These are phyloP conservation scores for Scaptomyza polygonia DNA, from an alignment of 2,888 invertebrate genomes.

Conservation along the genomic window DNA sequence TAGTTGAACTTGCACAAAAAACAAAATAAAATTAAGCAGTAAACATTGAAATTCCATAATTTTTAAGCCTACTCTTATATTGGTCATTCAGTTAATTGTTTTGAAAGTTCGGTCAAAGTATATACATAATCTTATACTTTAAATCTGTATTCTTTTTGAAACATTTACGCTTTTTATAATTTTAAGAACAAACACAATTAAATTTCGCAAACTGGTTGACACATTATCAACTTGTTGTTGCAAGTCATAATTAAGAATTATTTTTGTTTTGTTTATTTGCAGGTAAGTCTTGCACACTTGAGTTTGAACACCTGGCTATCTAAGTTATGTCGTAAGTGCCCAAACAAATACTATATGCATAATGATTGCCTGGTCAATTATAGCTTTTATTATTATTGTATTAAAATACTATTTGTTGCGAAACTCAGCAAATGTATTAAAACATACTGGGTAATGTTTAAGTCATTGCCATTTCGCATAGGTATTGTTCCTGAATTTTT, in stretches of 20 bases:
- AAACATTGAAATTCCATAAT: too few species aligned
- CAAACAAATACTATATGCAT: conserved; percentile 3
- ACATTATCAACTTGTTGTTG: not conserved
- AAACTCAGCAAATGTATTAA: conserved; percentile 14
- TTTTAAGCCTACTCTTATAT: too few species aligned
- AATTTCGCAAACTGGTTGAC: too few species aligned
- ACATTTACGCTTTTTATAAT: not conserved
- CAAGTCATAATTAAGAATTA: not conserved
- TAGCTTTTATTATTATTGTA: conserved; percentile 47
- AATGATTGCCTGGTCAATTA: conserved; percentile 29
- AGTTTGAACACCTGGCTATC: not conserved
- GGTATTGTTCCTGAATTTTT: not conserved
- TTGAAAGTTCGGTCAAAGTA: too few species aligned
- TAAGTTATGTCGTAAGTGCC: conserved; percentile 30
- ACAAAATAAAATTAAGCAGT: too few species aligned
- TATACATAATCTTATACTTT: too few species aligned
- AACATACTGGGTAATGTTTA: conserved; percentile 19
- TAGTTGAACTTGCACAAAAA: too few species aligned
- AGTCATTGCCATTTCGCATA: conserved; percentile 17
- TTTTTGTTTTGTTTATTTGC: conserved; percentile 23
- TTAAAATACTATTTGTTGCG: conserved; percentile 39
- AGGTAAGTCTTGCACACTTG: conserved; percentile 41
- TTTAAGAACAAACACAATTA: not conserved
- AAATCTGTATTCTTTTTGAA: too few species aligned
- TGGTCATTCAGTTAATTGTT: too few species aligned